phyloP scores from a whole-genome alignment of 2,113 vertebrate species.

The Thymallus thymallus region DNA sequence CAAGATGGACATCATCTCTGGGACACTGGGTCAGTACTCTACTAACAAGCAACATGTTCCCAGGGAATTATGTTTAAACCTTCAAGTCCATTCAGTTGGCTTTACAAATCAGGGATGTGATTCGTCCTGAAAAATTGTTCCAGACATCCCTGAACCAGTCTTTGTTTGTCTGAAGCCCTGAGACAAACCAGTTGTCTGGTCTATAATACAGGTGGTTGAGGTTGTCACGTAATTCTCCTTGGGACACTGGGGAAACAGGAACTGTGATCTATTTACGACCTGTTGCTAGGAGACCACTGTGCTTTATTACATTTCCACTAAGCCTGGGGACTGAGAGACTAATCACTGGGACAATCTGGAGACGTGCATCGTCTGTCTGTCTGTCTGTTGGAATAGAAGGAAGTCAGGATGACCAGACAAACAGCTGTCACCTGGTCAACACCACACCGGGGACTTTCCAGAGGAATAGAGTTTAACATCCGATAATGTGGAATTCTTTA shows the following conservation, averaged over 20 bases:
- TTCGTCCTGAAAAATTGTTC: no score
- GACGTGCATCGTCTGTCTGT: background rate
- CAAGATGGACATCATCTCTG: slow-evolving; percentile 98
- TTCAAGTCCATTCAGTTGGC: no score
- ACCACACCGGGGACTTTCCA: no score
- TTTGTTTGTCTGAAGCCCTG: background rate
- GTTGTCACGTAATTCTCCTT: background rate
- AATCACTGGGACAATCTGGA: slow-evolving; percentile 14
- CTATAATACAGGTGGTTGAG: background rate
- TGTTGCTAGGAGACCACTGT: slow-evolving; percentile 69
- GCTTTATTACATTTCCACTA: slow-evolving; percentile 54
- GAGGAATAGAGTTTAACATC: no score
- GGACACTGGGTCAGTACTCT: slow-evolving; percentile 84
- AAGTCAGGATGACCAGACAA: slow-evolving; percentile 5
- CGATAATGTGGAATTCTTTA: no score
- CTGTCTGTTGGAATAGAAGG: background rate
- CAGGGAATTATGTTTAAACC: no score
- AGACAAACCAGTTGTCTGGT: background rate
- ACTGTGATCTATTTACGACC: slow-evolving; percentile 28
- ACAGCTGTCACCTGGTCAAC: no score
- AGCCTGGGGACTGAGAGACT: slow-evolving; percentile 35
- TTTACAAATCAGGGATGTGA: no score
- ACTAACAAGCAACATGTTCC: no score
- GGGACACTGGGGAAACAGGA: slow-evolving; percentile 15
- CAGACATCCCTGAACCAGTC: no score